Evolutionary conservation across 2,797 vertebrate species (phyloP), one percentile per base, ranked within the genome.

Genomic region (Melanitta fusca): DNA sequence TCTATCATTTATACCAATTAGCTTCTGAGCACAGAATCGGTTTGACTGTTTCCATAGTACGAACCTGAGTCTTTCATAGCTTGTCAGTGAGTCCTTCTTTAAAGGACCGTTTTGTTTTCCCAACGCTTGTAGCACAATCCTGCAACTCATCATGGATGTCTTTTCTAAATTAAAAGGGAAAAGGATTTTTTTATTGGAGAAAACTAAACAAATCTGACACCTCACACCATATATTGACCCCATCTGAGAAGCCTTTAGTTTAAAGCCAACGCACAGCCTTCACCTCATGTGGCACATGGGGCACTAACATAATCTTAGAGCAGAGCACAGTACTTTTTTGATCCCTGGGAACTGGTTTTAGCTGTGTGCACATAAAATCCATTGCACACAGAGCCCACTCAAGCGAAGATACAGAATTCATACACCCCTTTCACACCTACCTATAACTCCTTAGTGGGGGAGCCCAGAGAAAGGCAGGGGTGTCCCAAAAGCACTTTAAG

Each of bases 161-260:
- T 74, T 79, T 85, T 83, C 75, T 71, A 77, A 60, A 91, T 89
- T 78, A 85, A 97, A 94, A 93, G 47, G 32, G 64, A 74, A 21
- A 81, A 51, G 7, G 6, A 39, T 80, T 84, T 82, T 85, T 96
- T 91, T 82, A 64, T 58, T 64, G 57, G 25, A 78, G 85, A 85
- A 92, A 94, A 88, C 61, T 32, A 82, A 92, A 86, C 86, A 89
- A 92, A 93, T 74, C 70, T 94, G 69, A 90, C 88, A 95, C 85
- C 74, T 36, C 65, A 91, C n/a, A 64, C 27, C 51, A 61, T 36
- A 61, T 86, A 72, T 24, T 89, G 78, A 92, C 60, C 66, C 64
- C 18, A 27, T 72, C 28, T 57, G 43, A 95, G 66, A 87, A 89
- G 28, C 9, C 27, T 82, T 85, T 66, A 27, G 0, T 83, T 92